A percentile compares a stretch with the other conserved stretches of the same genome.
phyloP scores from a whole-genome alignment of 2,888 invertebrate species.

The Pomacea canaliculata region DNA sequence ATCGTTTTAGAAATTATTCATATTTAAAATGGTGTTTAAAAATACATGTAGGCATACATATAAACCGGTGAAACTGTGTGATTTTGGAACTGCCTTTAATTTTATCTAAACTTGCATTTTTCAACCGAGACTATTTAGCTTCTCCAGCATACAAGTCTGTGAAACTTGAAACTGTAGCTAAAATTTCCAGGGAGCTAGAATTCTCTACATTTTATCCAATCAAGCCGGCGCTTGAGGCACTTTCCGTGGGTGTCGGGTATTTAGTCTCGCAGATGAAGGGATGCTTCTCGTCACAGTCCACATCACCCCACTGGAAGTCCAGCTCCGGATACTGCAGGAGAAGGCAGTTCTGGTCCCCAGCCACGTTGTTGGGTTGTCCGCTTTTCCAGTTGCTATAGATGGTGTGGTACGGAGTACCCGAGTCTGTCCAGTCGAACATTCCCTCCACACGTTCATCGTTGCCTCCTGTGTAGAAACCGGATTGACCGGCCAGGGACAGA shows the following conservation, averaged over 20 bases:
- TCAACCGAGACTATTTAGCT: too few species aligned
- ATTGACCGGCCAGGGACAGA: slow-evolving; percentile 34
- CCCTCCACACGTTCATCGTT: slow-evolving; percentile 42
- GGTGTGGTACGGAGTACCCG: slow-evolving; percentile 35
- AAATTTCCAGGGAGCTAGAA: too few species aligned
- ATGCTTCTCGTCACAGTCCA: slow-evolving; percentile 43
- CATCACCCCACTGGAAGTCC: slow-evolving; percentile 51
- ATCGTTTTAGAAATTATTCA: too few species aligned
- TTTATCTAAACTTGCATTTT: too few species aligned
- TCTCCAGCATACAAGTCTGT: too few species aligned
- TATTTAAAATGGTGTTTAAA: too few species aligned
- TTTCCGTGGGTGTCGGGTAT: slow-evolving; percentile 2
- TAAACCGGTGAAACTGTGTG: too few species aligned
- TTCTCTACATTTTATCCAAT: too few species aligned
- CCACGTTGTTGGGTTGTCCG: slow-evolving; percentile 56
- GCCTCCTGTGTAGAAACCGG: slow-evolving; percentile 46
- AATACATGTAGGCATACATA: too few species aligned
- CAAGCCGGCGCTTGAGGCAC: background rate
- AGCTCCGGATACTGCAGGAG: slow-evolving; percentile 45
- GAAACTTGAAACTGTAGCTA: too few species aligned
- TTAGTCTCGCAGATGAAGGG: slow-evolving; percentile 52
- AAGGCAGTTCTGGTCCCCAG: slow-evolving; percentile 48
- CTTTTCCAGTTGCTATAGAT: slow-evolving; percentile 45
- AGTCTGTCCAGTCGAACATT: slow-evolving; percentile 45
- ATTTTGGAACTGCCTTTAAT: too few species aligned